Percentiles rank a stretch among this genome's conserved stretches.
phyloP scores from a whole-genome alignment of 2,888 invertebrate genomes.

The Brenthis ino region DNA sequence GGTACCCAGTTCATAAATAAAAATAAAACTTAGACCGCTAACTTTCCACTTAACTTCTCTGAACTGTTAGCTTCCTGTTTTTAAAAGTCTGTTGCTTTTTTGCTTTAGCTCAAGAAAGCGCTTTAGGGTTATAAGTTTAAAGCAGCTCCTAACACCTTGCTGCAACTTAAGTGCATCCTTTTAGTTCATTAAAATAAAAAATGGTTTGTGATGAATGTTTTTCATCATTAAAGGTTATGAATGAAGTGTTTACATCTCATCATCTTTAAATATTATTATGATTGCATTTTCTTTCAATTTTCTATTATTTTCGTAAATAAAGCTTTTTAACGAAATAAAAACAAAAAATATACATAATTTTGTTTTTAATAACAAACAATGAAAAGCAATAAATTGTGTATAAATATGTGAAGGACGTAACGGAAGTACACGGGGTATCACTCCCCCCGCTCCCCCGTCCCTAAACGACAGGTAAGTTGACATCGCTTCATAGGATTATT shows the following conservation, averaged over 20 bases:
- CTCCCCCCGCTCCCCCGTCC: constrained; percentile 14
- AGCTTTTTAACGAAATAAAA: not conserved
- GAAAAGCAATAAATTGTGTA: not conserved
- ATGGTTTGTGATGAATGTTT: constrained; percentile 22
- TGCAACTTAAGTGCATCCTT: constrained; percentile 49
- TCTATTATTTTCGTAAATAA: not conserved
- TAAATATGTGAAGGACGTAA: constrained; percentile 9
- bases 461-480: constrained; percentile 49
- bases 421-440: not conserved
- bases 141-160: constrained; percentile 73
- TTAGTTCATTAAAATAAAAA: constrained; percentile 42
- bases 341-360: too few species aligned
- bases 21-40: constrained; percentile 65
- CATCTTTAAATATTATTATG: too few species aligned
- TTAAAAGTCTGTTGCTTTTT: constrained; percentile 72
- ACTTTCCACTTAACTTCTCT: constrained; percentile 78
- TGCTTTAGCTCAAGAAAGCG: constrained; percentile 63
- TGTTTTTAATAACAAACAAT: not conserved
- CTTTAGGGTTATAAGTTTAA: constrained; percentile 72
- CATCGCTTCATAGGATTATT: constrained; percentile 48
- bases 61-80: constrained; percentile 79
- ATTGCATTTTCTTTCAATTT: not conserved
- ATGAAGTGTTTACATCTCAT: too few species aligned
- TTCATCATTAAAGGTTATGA: not conserved
- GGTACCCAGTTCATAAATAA: constrained; percentile 65